Conservation (phyloP, 2,113 vertebrate species). For the Helogale parvula region DNA sequence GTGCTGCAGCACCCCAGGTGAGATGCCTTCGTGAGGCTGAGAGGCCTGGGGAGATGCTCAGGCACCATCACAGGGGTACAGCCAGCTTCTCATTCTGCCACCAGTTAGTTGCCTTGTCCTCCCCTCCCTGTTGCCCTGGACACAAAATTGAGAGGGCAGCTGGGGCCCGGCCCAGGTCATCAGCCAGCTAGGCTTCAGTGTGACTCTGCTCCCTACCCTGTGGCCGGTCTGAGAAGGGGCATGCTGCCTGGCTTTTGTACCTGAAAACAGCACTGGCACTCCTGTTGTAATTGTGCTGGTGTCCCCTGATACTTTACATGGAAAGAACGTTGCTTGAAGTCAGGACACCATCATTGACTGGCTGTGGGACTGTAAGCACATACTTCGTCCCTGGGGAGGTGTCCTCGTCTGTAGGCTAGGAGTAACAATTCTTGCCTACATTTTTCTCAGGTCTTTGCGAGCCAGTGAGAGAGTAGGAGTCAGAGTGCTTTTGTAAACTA, state of each 20-base stretch:
- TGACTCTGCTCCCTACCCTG: not conserved
- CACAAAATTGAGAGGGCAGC: not conserved
- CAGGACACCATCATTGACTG: not conserved
- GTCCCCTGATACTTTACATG: not conserved
- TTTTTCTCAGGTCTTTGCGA: not conserved
- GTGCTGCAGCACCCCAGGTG: conserved; percentile 92
- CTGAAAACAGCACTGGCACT: not conserved
- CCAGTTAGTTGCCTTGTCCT: not conserved
- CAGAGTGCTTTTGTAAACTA: not conserved
- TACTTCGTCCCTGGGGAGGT: not conserved
- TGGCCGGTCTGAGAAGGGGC: not conserved
- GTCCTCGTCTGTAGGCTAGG: not conserved
- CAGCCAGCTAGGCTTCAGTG: not conserved
- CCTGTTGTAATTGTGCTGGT: not conserved
- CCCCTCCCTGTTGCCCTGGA: not conserved
- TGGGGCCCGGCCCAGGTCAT: not conserved
- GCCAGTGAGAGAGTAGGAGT: not conserved
- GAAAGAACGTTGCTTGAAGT: not conserved
- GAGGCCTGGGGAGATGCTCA: not conserved
- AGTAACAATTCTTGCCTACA: not conserved
- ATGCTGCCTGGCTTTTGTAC: not conserved
- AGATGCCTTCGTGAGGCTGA: conserved; percentile 44
- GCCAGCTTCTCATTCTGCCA: not conserved
- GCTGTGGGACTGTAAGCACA: not conserved
- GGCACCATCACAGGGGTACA: not conserved